Base-by-base conservation (phyloP, 2,113 vertebrate genomes). In the Pithys albifrons region DNA sequence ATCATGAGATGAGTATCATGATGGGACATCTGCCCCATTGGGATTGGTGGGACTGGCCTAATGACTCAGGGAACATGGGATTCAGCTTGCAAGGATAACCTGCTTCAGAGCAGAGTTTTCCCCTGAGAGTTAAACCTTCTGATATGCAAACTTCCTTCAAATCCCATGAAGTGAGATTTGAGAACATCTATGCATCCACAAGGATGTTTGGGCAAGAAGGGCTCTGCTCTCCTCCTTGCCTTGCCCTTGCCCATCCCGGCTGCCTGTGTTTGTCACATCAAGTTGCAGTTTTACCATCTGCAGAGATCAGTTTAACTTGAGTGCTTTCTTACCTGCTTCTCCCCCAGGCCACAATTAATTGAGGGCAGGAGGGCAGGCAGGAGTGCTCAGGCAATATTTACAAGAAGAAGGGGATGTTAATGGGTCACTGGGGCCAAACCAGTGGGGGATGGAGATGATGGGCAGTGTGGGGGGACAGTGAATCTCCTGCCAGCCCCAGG, bases 331-430 rank as follows among this genome's bases (percentile, higher is more conserved):
- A 96, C 96, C 95, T 97, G 75, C 93, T 91, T 95, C 94, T 95
- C 92, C 93, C 91, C 79, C 86, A 46, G 80, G 93, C 86, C 92
- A 81, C 25, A 2, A 28, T 96, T 97, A 97, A 96, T 94, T 94
- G 96, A 97, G 97, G 97, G 91, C 96, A 94, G 93, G 85, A 98
- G 96, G 96, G 92, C 94, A 87, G 70, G 86, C 93, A 62, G 77
- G 76, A 91, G 91, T 48, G 90, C 83, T 95, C 35, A 31, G 93
- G 82, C 72, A 89, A 57, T 92, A 75, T 82, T 91, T 87, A 91
- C 81, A 75, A 89, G 86, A 94, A 55, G 84, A 75, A 83, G 54
- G 84, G 65, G 74, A 57, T 48, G 52, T 77, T 75, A 95, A 74
- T 95, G 75, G 49, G 49, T 67, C 65, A 51, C 51, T 3, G 5